These are phyloP conservation scores for Rhinogobio ventralis DNA, from an alignment of 2,797 vertebrate species.

Conservation along the genomic window DNA sequence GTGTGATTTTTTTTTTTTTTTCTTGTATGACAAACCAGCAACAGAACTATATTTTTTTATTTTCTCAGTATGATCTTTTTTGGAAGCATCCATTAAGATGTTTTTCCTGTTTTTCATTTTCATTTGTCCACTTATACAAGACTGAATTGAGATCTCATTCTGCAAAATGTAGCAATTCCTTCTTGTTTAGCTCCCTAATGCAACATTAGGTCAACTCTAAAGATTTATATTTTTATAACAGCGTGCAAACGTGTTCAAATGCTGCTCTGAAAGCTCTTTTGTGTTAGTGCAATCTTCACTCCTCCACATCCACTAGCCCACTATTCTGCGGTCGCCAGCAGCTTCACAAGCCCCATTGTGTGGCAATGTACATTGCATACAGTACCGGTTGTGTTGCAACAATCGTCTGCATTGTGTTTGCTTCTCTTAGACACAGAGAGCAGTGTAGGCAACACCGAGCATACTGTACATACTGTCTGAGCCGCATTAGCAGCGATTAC, in stretches of 20 bases:
- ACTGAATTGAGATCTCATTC: neutral
- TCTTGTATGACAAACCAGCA: neutral
- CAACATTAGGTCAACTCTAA: neutral
- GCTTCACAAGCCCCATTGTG: constrained; percentile 20
- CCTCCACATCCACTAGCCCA: constrained; percentile 14
- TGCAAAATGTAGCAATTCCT: neutral
- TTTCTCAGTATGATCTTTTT: neutral
- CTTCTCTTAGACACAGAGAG: neutral
- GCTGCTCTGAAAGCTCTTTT: constrained; percentile 22
- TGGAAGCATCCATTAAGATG: too few species aligned
- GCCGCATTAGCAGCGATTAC: neutral
- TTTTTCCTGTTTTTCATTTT: neutral
- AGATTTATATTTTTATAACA: constrained; percentile 27
- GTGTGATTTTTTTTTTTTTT: too few species aligned
- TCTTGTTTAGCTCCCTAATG: neutral
- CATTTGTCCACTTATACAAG: neutral
- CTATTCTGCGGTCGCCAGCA: neutral
- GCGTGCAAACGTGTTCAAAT: constrained; percentile 3
- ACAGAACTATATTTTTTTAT: neutral
- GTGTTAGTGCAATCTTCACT: constrained; percentile 18
- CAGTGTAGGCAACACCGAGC: constrained; percentile 19
- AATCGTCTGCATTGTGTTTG: constrained; percentile 35
- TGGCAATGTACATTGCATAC: constrained; percentile 13
- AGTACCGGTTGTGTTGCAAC: constrained; percentile 23
- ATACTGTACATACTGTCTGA: constrained; percentile 9